Conservation (phyloP, 2,113 vertebrate genomes). For the Hiodon tergisus region DNA sequence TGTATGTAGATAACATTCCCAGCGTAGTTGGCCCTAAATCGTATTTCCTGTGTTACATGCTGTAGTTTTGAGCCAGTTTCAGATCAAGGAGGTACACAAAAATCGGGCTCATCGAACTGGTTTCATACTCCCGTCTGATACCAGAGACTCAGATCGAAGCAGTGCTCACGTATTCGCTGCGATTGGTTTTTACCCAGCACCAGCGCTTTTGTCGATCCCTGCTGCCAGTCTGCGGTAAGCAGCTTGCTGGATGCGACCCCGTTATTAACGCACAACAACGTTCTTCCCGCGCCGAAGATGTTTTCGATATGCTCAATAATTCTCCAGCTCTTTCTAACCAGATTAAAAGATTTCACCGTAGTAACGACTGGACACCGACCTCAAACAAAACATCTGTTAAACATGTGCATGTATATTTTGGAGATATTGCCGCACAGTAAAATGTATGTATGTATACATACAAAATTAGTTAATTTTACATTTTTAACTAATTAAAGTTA, state of each 20-base stretch:
- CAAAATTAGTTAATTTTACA: too few relatives aligned
- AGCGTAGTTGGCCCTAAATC: background rate
- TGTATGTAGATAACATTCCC: background rate
- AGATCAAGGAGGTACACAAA: background rate
- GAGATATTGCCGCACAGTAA: background rate
- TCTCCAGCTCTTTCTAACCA: conserved; percentile 35
- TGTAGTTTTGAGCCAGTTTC: background rate
- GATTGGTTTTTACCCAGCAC: background rate
- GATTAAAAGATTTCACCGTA: conserved; percentile 43
- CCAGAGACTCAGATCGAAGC: background rate
- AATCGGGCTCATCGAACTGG: background rate
- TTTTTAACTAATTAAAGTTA: too few relatives aligned
- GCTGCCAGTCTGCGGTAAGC: conserved; percentile 11
- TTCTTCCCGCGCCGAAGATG: conserved; percentile 23
- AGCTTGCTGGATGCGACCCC: conserved; percentile 11
- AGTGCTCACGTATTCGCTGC: background rate
- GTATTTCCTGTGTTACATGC: background rate
- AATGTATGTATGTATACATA: too few relatives aligned
- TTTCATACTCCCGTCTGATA: background rate
- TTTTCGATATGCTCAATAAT: conserved; percentile 31
- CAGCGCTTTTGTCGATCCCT: background rate
- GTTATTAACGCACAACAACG: conserved; percentile 6
- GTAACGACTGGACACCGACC: background rate
- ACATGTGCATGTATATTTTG: conserved; percentile 29
- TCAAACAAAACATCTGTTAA: conserved; percentile 26